phyloP scores from a whole-genome alignment of 2,113 vertebrate species.

The Struthio camelus region DNA sequence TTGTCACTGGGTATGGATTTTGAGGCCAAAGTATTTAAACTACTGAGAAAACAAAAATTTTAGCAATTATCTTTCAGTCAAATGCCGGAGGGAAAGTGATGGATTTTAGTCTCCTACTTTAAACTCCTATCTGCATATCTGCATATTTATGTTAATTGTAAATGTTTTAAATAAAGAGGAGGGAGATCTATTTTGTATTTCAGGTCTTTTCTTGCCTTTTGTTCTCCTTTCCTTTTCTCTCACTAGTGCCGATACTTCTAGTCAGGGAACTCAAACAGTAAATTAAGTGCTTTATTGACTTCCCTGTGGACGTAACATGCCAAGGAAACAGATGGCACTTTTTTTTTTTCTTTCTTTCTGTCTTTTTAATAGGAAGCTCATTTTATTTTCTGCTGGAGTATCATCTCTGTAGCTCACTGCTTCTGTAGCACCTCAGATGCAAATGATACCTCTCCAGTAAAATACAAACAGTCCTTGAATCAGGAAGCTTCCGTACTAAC shows the following conservation, averaged over 20 bases:
- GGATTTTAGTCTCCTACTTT: neutral
- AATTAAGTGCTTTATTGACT: slow-evolving; percentile 54
- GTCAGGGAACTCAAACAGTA: neutral
- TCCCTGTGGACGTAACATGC: slow-evolving; percentile 18
- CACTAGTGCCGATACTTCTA: neutral
- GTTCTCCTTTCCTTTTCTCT: neutral
- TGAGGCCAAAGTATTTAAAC: neutral
- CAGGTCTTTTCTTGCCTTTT: neutral
- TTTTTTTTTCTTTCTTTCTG: neutral
- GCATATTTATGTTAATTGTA: neutral
- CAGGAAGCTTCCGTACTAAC: neutral
- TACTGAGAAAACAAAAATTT: neutral
- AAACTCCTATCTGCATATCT: neutral
- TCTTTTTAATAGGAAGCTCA: neutral
- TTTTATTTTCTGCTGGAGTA: slow-evolving; percentile 27
- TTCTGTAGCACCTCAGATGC: neutral
- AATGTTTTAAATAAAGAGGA: neutral
- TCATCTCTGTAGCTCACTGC: neutral
- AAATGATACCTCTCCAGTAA: neutral
- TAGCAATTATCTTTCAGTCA: neutral
- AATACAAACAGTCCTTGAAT: neutral
- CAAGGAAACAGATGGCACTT: slow-evolving; percentile 51
- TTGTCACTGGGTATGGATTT: neutral
- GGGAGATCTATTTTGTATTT: neutral
- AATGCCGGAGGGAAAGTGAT: neutral